phyloP scores from a whole-genome alignment of 2,797 vertebrate genomes.

The Hephaestus fuliginosus region DNA sequence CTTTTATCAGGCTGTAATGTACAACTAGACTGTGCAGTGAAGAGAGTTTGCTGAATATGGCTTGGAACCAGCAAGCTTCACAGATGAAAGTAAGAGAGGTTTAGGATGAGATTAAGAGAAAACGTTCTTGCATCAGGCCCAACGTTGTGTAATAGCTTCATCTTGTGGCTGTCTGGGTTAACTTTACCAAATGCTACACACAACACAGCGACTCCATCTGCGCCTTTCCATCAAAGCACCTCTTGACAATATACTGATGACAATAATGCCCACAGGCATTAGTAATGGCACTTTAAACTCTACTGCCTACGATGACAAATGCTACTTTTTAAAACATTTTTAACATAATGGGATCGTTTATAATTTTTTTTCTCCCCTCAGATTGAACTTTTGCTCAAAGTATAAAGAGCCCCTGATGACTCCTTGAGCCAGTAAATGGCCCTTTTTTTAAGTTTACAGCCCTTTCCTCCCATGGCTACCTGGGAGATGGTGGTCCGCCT shows the following conservation, averaged over 20 bases:
- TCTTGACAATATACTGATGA: conserved; percentile 59
- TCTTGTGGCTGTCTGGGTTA: conserved; percentile 41
- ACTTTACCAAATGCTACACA: background rate
- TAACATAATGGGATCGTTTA: background rate
- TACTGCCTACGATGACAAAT: conserved; percentile 41
- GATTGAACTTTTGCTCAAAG: conserved; percentile 38
- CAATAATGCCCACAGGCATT: conserved; percentile 58
- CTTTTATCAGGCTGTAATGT: background rate
- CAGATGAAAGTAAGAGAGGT: background rate
- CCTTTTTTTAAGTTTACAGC: conserved; percentile 47
- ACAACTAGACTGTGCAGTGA: background rate
- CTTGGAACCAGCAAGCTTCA: background rate
- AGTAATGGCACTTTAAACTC: conserved; percentile 79
- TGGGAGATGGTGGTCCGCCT: conserved; percentile 50
- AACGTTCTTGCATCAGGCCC: conserved; percentile 48
- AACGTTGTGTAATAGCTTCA: conserved; percentile 23
- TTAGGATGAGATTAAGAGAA: background rate
- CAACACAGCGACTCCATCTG: conserved; percentile 19
- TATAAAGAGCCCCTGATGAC: conserved; percentile 46
- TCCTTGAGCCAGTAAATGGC: conserved; percentile 22
- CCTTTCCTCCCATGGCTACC: conserved; percentile 56
- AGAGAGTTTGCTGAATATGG: background rate
- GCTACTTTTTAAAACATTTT: conserved; percentile 20
- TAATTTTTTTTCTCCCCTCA: background rate
- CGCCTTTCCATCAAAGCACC: conserved; percentile 32